A percentile compares a stretch with the other conserved stretches of the same genome.
Evolutionary conservation across 1,140 invertebrate genomes (phyloP).

Genomic region (Atta texana): DNA sequence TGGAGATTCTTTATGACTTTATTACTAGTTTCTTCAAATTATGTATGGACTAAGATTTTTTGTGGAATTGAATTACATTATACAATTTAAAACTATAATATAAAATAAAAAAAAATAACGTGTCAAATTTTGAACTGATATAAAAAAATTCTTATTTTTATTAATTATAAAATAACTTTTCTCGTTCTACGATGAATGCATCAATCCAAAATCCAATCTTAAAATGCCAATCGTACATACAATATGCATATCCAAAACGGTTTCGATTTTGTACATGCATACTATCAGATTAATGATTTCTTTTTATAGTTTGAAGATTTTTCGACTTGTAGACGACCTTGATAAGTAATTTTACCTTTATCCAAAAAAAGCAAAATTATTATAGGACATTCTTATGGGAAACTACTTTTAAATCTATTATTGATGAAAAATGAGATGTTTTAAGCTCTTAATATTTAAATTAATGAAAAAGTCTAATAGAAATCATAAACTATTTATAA

Average conservation of each 20-base stretch:
- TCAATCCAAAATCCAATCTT: neutral
- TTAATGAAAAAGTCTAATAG: neutral
- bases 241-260: no score
- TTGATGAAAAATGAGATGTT: slow-evolving; percentile 13
- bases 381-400: neutral
- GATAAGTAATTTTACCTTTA: slow-evolving; percentile 54
- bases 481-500: slow-evolving; percentile 14
- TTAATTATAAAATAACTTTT: slow-evolving; percentile 27
- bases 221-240: neutral
- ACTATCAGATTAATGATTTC: neutral
- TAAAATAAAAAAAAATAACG: no score
- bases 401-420: neutral
- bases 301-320: neutral
- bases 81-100: neutral
- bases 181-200: neutral
- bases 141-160: neutral
- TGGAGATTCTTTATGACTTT: neutral
- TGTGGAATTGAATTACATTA: slow-evolving; percentile 4
- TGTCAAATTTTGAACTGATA: neutral
- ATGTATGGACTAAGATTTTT: neutral
- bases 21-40: neutral
- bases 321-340: neutral
- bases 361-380: slow-evolving; percentile 26
- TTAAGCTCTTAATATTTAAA: slow-evolving; percentile 13
- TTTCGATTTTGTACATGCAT: no score